Evolutionary conservation across 2,888 invertebrate species (phyloP).

Genomic region (Hypomecis atomaria): DNA sequence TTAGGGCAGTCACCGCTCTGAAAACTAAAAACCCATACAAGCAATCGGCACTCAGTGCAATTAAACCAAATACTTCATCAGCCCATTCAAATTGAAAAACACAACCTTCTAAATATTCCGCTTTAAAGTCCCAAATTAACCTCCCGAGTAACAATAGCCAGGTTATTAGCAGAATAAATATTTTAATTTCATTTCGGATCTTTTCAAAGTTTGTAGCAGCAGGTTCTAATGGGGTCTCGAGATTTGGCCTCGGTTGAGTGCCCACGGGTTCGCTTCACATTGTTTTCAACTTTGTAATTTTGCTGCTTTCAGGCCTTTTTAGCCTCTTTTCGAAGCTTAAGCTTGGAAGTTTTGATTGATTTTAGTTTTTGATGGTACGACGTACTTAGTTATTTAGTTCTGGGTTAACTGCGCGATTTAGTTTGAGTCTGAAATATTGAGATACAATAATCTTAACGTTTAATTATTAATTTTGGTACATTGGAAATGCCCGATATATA

Average conservation of each 20-base stretch:
- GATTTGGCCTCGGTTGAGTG: slow-evolving; percentile 32
- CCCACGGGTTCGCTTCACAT: slow-evolving; percentile 32
- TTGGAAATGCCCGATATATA: no score
- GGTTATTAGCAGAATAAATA: slow-evolving; percentile 42
- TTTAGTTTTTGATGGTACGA: slow-evolving; percentile 2
- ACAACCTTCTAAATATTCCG: neutral
- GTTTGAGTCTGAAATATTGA: no score
- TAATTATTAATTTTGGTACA: no score
- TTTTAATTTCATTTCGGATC: slow-evolving; percentile 38
- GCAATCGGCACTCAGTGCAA: no score
- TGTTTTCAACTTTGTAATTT: slow-evolving; percentile 41
- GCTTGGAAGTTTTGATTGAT: slow-evolving; percentile 35
- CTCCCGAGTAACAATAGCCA: slow-evolving; percentile 29
- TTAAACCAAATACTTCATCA: no score
- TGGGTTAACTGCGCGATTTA: no score
- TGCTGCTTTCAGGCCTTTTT: slow-evolving; percentile 24
- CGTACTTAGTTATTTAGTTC: neutral
- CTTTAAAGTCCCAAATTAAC: slow-evolving; percentile 7
- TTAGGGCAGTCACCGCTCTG: no score
- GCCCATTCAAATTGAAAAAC: neutral
- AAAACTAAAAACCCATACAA: no score
- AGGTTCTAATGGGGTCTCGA: slow-evolving; percentile 27
- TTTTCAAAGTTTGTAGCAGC: slow-evolving; percentile 31
- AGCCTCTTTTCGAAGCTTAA: slow-evolving; percentile 31
- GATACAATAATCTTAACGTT: no score